phyloP scores from a whole-genome alignment of 2,113 vertebrate species.

The Cebidichthys violaceus region DNA sequence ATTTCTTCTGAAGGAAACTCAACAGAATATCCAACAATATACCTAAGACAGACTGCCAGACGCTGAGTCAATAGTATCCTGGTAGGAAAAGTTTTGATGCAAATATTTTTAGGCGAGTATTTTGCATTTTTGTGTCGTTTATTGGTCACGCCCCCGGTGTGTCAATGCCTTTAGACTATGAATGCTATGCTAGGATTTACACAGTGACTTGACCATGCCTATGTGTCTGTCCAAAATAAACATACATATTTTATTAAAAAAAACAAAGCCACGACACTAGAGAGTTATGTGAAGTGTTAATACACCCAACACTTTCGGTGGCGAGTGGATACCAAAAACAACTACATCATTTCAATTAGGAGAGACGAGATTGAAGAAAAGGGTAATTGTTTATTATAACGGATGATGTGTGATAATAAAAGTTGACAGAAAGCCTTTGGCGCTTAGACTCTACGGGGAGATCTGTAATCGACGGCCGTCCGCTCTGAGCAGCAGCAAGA shows the following conservation, averaged over 20 bases:
- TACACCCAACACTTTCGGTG: conserved; percentile 38
- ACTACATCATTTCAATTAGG: neutral
- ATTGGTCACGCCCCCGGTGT: neutral
- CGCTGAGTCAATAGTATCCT: too few relatives aligned
- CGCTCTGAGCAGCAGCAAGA: too few relatives aligned
- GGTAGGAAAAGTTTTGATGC: too few relatives aligned
- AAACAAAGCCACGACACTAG: too few relatives aligned
- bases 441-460: too few relatives aligned
- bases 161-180: neutral
- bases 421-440: too few relatives aligned
- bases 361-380: neutral
- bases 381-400: neutral
- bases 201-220: neutral
- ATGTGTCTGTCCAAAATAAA: neutral
- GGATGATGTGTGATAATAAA: too few relatives aligned
- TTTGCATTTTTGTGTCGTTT: neutral
- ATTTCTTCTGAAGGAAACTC: neutral
- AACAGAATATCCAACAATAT: too few relatives aligned
- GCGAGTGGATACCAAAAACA: conserved; percentile 37
- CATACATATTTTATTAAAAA: neutral
- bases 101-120: neutral
- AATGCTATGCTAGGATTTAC: neutral
- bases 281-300: neutral
- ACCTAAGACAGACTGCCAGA: too few relatives aligned
- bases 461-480: too few relatives aligned